Evolutionary conservation across 2,797 vertebrate genomes (phyloP).

Genomic region (Rhodeus uyekii): DNA sequence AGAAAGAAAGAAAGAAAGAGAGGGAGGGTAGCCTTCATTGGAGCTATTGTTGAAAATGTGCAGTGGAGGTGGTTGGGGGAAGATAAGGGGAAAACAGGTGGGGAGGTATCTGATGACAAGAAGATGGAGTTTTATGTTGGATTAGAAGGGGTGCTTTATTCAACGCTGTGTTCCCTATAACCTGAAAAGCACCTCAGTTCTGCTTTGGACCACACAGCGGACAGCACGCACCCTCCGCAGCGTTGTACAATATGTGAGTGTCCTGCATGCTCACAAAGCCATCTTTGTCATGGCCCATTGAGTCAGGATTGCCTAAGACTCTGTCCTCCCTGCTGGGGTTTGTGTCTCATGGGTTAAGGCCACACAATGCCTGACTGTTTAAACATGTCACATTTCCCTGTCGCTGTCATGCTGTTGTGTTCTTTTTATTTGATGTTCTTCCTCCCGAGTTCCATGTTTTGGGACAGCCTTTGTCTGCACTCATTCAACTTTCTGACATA

Average conservation of each 20-base stretch:
- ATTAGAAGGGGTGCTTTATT: neutral
- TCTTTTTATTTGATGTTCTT: constrained; percentile 38
- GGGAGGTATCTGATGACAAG: constrained; percentile 8
- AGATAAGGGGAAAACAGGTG: constrained; percentile 14
- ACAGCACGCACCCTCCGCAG: neutral
- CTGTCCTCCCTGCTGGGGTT: constrained; percentile 26
- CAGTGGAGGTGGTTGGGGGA: neutral
- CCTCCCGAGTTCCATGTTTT: constrained; percentile 29
- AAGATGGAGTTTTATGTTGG: neutral
- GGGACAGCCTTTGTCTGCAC: constrained; percentile 14
- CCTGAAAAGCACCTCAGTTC: constrained; percentile 41
- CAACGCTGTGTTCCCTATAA: constrained; percentile 27
- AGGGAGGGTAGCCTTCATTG: constrained; percentile 7
- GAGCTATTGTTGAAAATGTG: constrained; percentile 27
- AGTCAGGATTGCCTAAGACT: constrained; percentile 46
- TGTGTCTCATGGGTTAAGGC: constrained; percentile 40
- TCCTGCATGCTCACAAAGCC: constrained; percentile 37
- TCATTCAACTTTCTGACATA: neutral
- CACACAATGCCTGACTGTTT: constrained; percentile 49
- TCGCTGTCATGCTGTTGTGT: constrained; percentile 20
- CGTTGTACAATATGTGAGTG: constrained; percentile 32
- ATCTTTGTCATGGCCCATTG: constrained; percentile 48
- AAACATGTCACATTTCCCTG: constrained; percentile 35
- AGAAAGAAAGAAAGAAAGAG: neutral
- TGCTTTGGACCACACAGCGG: constrained; percentile 18